These are phyloP conservation scores for Brachionus rubens DNA, from an alignment of 1,140 invertebrate species.

Conservation along the genomic window DNA sequence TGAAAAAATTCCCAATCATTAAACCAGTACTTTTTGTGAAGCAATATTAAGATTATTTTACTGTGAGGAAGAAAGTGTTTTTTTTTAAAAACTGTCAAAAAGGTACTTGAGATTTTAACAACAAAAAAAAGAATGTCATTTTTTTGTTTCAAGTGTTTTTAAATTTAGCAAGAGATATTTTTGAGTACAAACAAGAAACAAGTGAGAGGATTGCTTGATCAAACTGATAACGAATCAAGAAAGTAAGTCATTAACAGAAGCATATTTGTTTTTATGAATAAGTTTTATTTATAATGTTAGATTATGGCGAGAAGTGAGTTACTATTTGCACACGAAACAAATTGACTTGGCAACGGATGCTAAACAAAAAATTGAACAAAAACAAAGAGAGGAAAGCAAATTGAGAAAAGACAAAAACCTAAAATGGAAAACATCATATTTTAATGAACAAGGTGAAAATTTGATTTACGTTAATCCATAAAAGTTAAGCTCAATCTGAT, in stretches of 20 bases:
- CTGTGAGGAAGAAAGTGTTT: no score
- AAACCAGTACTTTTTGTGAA: no score
- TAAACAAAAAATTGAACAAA: conserved; percentile 86
- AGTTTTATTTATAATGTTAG: no score
- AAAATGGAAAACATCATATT: conserved; percentile 63
- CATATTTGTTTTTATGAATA: no score
- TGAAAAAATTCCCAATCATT: no score
- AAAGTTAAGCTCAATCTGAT: no score
- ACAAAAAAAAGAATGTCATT: no score
- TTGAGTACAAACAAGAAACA: conserved; percentile 54
- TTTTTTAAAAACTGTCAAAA: no score
- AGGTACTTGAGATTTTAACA: no score
- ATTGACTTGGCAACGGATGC: conserved; percentile 88
- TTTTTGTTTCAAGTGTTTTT: no score
- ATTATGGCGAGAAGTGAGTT: conserved; percentile 94
- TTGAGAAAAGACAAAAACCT: conserved; percentile 63
- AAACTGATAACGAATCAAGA: conserved; percentile 57
- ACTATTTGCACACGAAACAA: conserved; percentile 78
- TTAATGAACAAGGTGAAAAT: conserved; percentile 40
- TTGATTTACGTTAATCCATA: conserved; percentile 39
- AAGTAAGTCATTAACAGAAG: no score
- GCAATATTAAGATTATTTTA: no score
- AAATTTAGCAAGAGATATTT: conserved; percentile 43
- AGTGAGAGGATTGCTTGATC: conserved; percentile 53
- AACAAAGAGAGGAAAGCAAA: conserved; percentile 87